Percentiles rank a stretch among this genome's conserved stretches.
phyloP scores from a whole-genome alignment of 1,140 invertebrate genomes.

The Copidosoma floridanum region DNA sequence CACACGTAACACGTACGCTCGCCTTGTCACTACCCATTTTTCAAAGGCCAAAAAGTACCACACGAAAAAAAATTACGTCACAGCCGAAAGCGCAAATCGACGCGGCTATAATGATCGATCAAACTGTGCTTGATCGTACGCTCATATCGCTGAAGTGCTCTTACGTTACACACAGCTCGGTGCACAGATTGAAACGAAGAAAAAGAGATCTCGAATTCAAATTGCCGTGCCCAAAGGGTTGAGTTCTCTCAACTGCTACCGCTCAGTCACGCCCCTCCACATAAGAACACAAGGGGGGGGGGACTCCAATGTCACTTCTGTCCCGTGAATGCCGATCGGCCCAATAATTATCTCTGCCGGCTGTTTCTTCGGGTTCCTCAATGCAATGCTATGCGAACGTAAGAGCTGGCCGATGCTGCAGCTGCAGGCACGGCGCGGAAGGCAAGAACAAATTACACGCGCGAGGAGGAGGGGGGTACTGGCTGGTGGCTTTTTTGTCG shows the following conservation, averaged over 20 bases:
- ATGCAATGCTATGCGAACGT: slow-evolving; percentile 1
- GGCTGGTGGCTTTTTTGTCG: too few relatives aligned
- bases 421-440: not conserved
- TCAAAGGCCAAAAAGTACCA: too few relatives aligned
- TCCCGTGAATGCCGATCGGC: slow-evolving; percentile 21
- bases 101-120: slow-evolving; percentile 16
- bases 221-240: slow-evolving; percentile 15
- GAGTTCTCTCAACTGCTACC: not conserved
- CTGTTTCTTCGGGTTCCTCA: slow-evolving; percentile 6
- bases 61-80: too few relatives aligned
- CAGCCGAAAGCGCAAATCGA: too few relatives aligned
- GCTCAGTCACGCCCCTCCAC: slow-evolving; percentile 19
- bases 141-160: not conserved
- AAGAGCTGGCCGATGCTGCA: slow-evolving; percentile 10
- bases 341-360: slow-evolving; percentile 24
- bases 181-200: not conserved
- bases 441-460: slow-evolving; percentile 5
- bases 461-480: slow-evolving; percentile 8
- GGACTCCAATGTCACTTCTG: slow-evolving; percentile 3
- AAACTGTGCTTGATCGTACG: slow-evolving; percentile 5
- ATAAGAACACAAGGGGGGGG: too few relatives aligned
- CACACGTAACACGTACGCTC: too few relatives aligned
- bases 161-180: not conserved
- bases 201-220: slow-evolving; percentile 10
- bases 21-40: too few relatives aligned